These are phyloP conservation scores for Petrocephalus schoutedeni DNA, from an alignment of 2,797 vertebrate species.

Conservation along the genomic window DNA sequence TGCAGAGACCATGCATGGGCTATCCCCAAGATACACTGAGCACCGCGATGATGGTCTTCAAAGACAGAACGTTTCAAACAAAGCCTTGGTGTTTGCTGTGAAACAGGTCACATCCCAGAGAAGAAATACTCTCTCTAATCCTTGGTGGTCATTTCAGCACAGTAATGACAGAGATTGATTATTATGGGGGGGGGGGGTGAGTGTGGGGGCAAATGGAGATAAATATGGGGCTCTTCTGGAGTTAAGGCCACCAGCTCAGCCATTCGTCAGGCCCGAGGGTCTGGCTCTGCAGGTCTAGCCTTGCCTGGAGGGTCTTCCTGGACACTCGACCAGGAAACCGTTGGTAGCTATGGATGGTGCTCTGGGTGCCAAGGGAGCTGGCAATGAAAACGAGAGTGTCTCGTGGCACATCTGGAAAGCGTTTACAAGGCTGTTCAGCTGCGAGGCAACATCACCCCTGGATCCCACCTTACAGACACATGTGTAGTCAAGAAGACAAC, in stretches of 20 bases:
- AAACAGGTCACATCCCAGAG: background rate
- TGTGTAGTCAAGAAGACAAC: background rate
- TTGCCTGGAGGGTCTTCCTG: background rate
- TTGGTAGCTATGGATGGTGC: background rate
- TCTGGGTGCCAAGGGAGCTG: background rate
- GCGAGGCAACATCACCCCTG: background rate
- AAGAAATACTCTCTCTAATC: background rate
- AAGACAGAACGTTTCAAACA: background rate
- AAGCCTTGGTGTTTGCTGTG: background rate
- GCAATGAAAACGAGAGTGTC: background rate
- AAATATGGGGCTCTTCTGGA: background rate
- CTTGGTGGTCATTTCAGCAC: background rate
- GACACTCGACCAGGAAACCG: background rate
- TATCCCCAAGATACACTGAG: background rate
- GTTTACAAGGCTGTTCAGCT: background rate
- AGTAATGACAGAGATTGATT: background rate
- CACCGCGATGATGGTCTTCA: background rate
- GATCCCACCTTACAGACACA: background rate
- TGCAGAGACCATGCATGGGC: background rate
- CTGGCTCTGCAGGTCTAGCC: background rate
- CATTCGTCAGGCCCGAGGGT: background rate
- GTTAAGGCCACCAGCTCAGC: background rate
- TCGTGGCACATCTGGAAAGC: constrained; percentile 7
- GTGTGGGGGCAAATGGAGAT: background rate
- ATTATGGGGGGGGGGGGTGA: background rate